Percentiles rank a stretch among this genome's conserved stretches.
phyloP scores from a whole-genome alignment of 1,140 invertebrate species.

The Tetranychus urticae region DNA sequence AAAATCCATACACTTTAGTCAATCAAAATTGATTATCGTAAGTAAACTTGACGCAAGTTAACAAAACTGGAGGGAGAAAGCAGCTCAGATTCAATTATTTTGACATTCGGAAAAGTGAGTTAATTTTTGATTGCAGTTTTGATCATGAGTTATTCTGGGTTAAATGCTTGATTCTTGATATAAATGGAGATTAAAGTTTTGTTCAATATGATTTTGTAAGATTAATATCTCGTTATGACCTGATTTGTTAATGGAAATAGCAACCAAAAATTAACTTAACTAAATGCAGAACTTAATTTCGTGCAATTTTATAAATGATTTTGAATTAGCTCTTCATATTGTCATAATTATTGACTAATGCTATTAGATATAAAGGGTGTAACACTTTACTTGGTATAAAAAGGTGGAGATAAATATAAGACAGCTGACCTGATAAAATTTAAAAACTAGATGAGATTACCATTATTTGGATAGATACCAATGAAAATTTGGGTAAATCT shows the following conservation, averaged over 20 bases:
- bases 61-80: no score
- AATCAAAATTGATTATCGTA: no score
- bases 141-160: no score
- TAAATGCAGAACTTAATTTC: slow-evolving; percentile 1
- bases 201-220: background rate
- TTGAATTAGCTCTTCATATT: no score
- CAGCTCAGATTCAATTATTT: no score
- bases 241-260: background rate
- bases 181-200: no score
- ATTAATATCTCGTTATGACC: background rate
- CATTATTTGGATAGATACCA: background rate
- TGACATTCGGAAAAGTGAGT: no score
- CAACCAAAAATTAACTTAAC: background rate
- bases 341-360: no score
- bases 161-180: no score
- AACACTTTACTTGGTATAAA: background rate
- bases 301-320: background rate
- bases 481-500: background rate
- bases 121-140: no score
- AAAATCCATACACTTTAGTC: no score
- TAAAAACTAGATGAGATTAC: background rate
- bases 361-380: background rate
- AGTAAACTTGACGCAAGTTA: no score
- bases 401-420: background rate
- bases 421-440: background rate